Percentiles rank a stretch among this genome's conserved stretches.
Evolutionary conservation across 2,888 invertebrate species (phyloP).

Genomic region (Frankliniella intonsa): DNA sequence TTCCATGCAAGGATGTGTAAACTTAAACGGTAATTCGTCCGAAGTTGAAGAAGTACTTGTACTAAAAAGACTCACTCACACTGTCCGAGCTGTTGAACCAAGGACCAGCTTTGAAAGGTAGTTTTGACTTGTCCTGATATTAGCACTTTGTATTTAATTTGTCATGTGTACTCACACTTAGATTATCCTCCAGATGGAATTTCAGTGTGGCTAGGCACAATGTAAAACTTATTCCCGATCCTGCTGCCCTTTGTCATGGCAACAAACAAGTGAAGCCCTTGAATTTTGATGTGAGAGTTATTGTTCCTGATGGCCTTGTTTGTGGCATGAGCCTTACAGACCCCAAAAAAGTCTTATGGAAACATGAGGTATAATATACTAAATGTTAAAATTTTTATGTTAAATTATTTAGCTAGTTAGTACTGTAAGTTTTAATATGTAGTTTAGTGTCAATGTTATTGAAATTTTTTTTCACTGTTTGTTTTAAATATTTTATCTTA

Average conservation of each 20-base stretch:
- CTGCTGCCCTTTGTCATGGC: slow-evolving; percentile 44
- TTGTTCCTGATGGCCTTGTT: slow-evolving; percentile 68
- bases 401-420: slow-evolving; percentile 2
- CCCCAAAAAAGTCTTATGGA: slow-evolving; percentile 62
- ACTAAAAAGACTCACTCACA: slow-evolving; percentile 76
- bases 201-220: slow-evolving; percentile 91
- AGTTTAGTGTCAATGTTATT: background rate
- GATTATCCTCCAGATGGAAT: slow-evolving; percentile 67
- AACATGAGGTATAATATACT: slow-evolving; percentile 59
- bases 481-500: slow-evolving; percentile 15
- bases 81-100: slow-evolving; percentile 85
- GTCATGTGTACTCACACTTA: background rate
- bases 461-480: slow-evolving; percentile 13
- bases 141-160: background rate
- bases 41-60: slow-evolving; percentile 58
- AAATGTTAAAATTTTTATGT: background rate
- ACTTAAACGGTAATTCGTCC: slow-evolving; percentile 52
- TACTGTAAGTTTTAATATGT: too few species aligned
- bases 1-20: slow-evolving; percentile 65
- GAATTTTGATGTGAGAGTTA: slow-evolving; percentile 58
- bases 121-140: background rate
- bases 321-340: slow-evolving; percentile 59
- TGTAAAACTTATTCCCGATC: slow-evolving; percentile 52
- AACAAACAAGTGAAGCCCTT: slow-evolving; percentile 40
- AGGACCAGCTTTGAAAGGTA: slow-evolving; percentile 78